Evolutionary conservation across 2,797 vertebrate species (phyloP).

Genomic region (Parambassis ranga): DNA sequence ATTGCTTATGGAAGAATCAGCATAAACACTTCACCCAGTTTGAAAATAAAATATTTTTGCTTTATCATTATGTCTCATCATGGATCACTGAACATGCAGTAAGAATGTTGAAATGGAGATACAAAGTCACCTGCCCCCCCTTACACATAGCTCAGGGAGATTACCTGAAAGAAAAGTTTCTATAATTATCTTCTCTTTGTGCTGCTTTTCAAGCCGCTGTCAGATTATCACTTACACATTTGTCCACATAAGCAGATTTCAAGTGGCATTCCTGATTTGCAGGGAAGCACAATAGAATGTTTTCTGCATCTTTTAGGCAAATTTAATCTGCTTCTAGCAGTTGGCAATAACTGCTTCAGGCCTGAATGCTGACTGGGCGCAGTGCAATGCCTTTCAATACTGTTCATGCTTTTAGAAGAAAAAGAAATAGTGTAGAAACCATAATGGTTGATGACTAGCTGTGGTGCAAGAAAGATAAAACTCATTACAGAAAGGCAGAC

Average conservation of each 20-base stretch:
- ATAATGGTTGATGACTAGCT: constrained; percentile 17
- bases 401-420: constrained; percentile 24
- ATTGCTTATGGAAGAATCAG: too few species aligned
- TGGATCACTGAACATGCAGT: not conserved
- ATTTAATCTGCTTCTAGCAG: constrained; percentile 32
- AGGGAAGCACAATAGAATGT: constrained; percentile 22
- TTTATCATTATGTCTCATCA: not conserved
- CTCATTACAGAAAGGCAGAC: constrained; percentile 29
- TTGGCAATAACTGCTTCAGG: constrained; percentile 43
- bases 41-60: not conserved
- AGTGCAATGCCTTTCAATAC: constrained; percentile 18
- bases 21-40: too few species aligned
- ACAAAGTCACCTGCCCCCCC: not conserved
- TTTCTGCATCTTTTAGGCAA: constrained; percentile 49
- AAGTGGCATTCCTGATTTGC: constrained; percentile 19
- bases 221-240: constrained; percentile 37
- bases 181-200: constrained; percentile 7
- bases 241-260: constrained; percentile 52
- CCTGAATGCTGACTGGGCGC: constrained; percentile 54
- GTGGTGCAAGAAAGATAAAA: constrained; percentile 8
- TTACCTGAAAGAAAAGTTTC: constrained; percentile 22
- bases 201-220: constrained; percentile 27
- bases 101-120: not conserved
- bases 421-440: constrained; percentile 22
- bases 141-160: not conserved